Percentiles rank a stretch among this genome's conserved stretches.
These are phyloP conservation scores for Mongoloraphidia duomilia DNA, from an alignment of 2,888 invertebrate genomes.

Conservation along the genomic window DNA sequence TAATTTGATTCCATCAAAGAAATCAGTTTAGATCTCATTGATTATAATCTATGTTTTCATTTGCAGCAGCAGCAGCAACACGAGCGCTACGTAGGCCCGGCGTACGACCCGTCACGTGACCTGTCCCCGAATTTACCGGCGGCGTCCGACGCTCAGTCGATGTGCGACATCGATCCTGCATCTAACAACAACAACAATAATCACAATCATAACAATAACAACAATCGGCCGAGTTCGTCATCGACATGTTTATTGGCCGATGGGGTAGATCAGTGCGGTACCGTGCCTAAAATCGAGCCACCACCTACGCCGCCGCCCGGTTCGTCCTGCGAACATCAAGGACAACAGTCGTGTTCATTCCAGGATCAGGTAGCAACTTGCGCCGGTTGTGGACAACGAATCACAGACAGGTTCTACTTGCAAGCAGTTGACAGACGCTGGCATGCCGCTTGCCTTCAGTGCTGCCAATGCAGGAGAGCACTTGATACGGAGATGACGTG, in stretches of 20 bases:
- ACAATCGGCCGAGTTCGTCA: conserved; percentile 26
- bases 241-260: conserved; percentile 22
- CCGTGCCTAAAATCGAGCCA: conserved; percentile 37
- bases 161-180: conserved; percentile 36
- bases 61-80: conserved; percentile 56
- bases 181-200: conserved; percentile 38
- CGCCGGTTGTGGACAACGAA: conserved; percentile 77
- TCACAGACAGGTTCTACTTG: conserved; percentile 81
- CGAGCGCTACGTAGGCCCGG: conserved; percentile 41
- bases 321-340: conserved; percentile 14
- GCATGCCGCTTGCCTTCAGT: conserved; percentile 84
- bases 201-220: conserved; percentile 19
- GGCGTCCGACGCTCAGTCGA: conserved; percentile 34
- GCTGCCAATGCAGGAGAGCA: conserved; percentile 78
- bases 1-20: too few species aligned
- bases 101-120: conserved; percentile 58
- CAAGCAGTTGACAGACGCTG: conserved; percentile 84
- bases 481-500: conserved; percentile 85
- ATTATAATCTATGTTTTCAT: too few species aligned
- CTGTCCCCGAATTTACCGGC: conserved; percentile 60
- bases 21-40: too few species aligned
- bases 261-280: background rate
- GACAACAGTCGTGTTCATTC: too few species aligned
- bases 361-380: conserved; percentile 41
- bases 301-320: conserved; percentile 26